Conservation (phyloP, 2,113 vertebrate species). For the Beaufortia kweichowensis region DNA sequence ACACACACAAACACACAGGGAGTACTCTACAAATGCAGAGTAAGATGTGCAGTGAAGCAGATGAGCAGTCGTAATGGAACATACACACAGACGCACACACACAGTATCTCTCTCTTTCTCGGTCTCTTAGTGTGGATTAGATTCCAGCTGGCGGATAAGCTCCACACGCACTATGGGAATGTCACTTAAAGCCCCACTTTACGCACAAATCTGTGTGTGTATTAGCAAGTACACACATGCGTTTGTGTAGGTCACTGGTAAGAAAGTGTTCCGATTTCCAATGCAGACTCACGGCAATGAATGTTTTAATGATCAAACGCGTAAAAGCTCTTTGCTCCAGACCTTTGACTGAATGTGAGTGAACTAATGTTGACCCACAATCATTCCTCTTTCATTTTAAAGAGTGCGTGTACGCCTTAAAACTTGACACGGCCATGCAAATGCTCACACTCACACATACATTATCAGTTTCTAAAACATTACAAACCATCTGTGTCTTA, state of each 20-base stretch:
- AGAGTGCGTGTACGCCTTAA: not conserved
- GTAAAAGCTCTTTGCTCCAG: slow-evolving; percentile 4
- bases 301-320: not conserved
- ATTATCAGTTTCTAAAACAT: not conserved
- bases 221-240: not conserved
- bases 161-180: slow-evolving; percentile 55
- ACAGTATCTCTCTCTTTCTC: slow-evolving; percentile 15
- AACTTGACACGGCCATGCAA: not conserved
- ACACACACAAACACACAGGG: not conserved
- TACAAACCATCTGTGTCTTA: not conserved
- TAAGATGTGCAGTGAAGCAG: slow-evolving; percentile 38
- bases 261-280: slow-evolving; percentile 7
- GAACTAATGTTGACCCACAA: not conserved
- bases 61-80: slow-evolving; percentile 36
- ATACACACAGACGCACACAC: slow-evolving; percentile 25
- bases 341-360: slow-evolving; percentile 1
- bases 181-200: slow-evolving; percentile 51
- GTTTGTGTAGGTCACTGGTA: not conserved
- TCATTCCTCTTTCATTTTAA: not conserved
- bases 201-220: slow-evolving; percentile 10
- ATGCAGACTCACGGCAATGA: not conserved
- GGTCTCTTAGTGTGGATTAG: slow-evolving; percentile 47
- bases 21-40: slow-evolving; percentile 26
- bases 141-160: slow-evolving; percentile 53
- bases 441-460: slow-evolving; percentile 27